phyloP scores from a whole-genome alignment of 2,113 vertebrate genomes.

The Rissa tridactyla region DNA sequence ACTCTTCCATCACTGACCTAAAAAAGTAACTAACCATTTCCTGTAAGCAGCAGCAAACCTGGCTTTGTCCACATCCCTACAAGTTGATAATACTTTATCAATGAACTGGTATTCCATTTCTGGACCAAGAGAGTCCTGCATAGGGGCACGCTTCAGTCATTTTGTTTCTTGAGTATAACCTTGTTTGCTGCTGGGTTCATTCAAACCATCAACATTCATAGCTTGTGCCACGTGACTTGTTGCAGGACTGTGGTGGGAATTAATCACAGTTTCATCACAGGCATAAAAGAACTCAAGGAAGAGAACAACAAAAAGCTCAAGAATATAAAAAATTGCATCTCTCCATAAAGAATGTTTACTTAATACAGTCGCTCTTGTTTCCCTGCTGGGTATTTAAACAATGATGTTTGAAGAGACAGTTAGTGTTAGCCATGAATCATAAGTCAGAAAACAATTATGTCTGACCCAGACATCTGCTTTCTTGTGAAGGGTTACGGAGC shows the following conservation, averaged over 20 bases:
- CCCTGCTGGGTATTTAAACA: not conserved
- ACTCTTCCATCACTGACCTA: conserved; percentile 75
- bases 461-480: not conserved
- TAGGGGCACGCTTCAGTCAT: conserved; percentile 85
- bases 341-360: not conserved
- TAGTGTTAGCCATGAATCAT: not conserved
- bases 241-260: conserved; percentile 49
- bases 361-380: not conserved
- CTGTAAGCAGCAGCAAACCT: conserved; percentile 88
- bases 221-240: conserved; percentile 67
- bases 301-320: not conserved
- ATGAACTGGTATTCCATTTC: conserved; percentile 86
- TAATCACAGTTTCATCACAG: conserved; percentile 56
- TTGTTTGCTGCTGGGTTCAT: conserved; percentile 77
- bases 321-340: not conserved
- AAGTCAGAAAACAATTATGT: not conserved
- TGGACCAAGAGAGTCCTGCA: conserved; percentile 69
- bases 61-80: conserved; percentile 83
- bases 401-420: not conserved
- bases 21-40: conserved; percentile 90
- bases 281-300: not conserved
- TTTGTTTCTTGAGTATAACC: conserved; percentile 88
- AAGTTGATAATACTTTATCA: conserved; percentile 78
- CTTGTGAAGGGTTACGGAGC: not conserved
- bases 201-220: conserved; percentile 87